Percentiles rank a stretch among this genome's conserved stretches.
Evolutionary conservation across 2,797 vertebrate species (phyloP).

Genomic region (Spea hammondii): DNA sequence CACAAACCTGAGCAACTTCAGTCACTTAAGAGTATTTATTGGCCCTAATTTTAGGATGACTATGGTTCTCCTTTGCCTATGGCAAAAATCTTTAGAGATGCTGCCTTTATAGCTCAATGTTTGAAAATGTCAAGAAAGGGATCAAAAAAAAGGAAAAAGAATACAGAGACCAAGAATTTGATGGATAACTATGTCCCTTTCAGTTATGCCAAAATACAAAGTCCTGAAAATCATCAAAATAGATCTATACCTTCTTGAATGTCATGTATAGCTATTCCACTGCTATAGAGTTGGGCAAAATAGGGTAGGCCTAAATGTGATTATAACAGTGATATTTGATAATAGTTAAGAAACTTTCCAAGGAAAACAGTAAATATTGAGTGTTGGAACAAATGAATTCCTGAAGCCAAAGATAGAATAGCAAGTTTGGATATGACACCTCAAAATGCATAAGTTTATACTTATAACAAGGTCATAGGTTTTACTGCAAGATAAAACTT

Average conservation of each 20-base stretch:
- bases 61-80: slow-evolving; percentile 37
- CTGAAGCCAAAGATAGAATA: too few species aligned
- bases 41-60: slow-evolving; percentile 28
- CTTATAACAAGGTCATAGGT: too few species aligned
- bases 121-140: slow-evolving; percentile 42
- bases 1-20: slow-evolving; percentile 54
- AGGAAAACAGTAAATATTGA: too few species aligned
- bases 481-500: too few species aligned
- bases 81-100: slow-evolving; percentile 34
- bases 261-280: not conserved
- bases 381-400: too few species aligned
- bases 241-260: not conserved
- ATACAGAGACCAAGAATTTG: slow-evolving; percentile 24
- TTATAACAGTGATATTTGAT: too few species aligned
- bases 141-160: slow-evolving; percentile 13
- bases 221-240: slow-evolving; percentile 4
- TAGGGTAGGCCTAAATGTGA: too few species aligned
- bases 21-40: slow-evolving; percentile 47
- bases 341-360: too few species aligned
- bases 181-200: slow-evolving; percentile 30
- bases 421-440: too few species aligned
- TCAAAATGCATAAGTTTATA: too few species aligned
- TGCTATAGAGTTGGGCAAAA: not conserved
- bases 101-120: slow-evolving; percentile 29
- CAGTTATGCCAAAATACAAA: not conserved